Evolutionary conservation across 1,140 invertebrate species (phyloP), one percentile per base, ranked within the genome.

Genomic region (Delia radicum): DNA sequence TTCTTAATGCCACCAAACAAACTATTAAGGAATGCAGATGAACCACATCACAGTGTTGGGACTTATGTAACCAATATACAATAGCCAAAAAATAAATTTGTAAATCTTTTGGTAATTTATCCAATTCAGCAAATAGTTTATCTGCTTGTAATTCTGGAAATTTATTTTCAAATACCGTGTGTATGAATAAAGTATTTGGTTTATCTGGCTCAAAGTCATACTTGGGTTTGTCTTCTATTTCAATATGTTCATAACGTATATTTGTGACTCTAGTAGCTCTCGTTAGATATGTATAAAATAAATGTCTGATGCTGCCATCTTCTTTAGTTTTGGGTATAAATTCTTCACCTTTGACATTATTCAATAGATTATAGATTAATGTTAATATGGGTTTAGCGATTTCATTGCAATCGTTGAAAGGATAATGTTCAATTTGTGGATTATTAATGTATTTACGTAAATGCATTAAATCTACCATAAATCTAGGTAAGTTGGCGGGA

Each of bases 371-470:
- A 87, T 91, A 94, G 48, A 91, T 89, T 75, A 90, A 89, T 79
- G 87, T 85, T 37, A 95, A 79, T 61, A 96, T 90, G 12, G 90
- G 88, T 65, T 92, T 81, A 33, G 90, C 88, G 77, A 91, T 89
- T 21, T 87, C 76, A 78, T 91, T 90, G n/a, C 91, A 88, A 75
- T 92, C 89, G 7, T 87, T 82, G 27, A 88, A 83, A 3, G 81
- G 81, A 79, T 90, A 89, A 79, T 94, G 89, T 86, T 96, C 94
- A 10, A 95, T 89, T 87, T 95, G 94, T 15, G 91, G 90, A 26
- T 87, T 88, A 76, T 91, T 91, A 77, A 94, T 90, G 79, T 92
- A 91, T 55, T 91, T 87, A 76, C 90, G 89, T 48, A 91, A 86
- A 24, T 89, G 87, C 62, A 92, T 80, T 1, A 94, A 88, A 83